Evolutionary conservation across 2,113 vertebrate genomes (phyloP).

Genomic region (Nymphicus hollandicus): DNA sequence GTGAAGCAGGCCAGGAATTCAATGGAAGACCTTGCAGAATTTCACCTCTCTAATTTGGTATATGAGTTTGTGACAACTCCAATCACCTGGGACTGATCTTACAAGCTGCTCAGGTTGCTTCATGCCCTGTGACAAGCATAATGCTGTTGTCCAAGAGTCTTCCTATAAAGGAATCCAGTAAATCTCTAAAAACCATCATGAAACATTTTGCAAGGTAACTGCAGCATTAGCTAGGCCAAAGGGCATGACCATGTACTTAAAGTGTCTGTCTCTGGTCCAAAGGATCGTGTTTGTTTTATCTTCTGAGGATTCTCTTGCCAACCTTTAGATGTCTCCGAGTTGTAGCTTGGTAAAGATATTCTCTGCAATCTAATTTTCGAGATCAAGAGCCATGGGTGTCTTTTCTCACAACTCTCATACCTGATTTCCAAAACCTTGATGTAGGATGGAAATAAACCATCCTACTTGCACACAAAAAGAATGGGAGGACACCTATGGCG

Average conservation of each 20-base stretch:
- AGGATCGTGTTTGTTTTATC: not conserved
- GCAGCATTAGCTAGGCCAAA: not conserved
- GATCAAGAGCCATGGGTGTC: constrained; percentile 5
- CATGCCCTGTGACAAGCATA: not conserved
- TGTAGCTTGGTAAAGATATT: not conserved
- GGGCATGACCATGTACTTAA: not conserved
- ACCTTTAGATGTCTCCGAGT: not conserved
- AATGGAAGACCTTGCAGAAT: not conserved
- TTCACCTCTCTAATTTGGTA: constrained; percentile 23
- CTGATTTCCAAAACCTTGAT: constrained; percentile 9
- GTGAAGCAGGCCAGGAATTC: not conserved
- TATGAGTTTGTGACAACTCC: not conserved
- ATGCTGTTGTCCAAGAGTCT: not conserved
- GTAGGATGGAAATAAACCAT: not conserved
- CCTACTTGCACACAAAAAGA: not conserved
- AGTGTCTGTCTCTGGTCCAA: not conserved
- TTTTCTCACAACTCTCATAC: not conserved
- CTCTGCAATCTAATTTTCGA: not conserved
- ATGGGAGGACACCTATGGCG: not conserved
- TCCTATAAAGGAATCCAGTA: not conserved
- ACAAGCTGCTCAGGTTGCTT: constrained; percentile 29
- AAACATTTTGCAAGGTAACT: not conserved
- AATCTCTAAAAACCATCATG: not conserved
- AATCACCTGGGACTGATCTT: not conserved
- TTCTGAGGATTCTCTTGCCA: not conserved